phyloP scores from a whole-genome alignment of 2,888 invertebrate species.

The Aproaerema taeniolella region DNA sequence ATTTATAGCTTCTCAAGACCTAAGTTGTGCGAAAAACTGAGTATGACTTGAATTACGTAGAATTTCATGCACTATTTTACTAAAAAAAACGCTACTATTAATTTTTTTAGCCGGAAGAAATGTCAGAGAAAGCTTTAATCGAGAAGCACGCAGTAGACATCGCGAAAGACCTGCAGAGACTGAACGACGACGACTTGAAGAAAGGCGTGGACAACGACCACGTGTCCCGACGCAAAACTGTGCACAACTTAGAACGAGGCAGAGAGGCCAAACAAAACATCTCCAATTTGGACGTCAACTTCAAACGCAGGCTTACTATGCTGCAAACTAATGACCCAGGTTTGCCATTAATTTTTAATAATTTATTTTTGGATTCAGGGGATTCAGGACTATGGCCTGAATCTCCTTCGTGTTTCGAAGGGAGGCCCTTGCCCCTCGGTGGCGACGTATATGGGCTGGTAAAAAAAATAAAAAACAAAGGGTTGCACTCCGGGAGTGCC shows the following conservation, averaged over 20 bases:
- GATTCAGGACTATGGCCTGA: too few species aligned
- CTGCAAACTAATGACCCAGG: constrained; percentile 82
- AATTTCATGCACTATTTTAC: too few species aligned
- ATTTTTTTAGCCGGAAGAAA: constrained; percentile 85
- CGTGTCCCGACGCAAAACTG: constrained; percentile 87
- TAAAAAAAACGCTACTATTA: too few species aligned
- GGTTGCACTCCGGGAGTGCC: too few species aligned
- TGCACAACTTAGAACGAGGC: constrained; percentile 92
- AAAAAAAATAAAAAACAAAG: too few species aligned
- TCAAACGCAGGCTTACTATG: constrained; percentile 91
- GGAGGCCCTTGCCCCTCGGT: too few species aligned
- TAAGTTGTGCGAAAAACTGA: too few species aligned
- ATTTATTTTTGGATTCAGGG: not conserved
- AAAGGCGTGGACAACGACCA: constrained; percentile 84
- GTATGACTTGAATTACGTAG: too few species aligned
- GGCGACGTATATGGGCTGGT: too few species aligned
- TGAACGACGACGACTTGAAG: constrained; percentile 89
- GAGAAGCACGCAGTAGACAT: constrained; percentile 94
- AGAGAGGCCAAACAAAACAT: constrained; percentile 88
- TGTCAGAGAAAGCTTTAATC: constrained; percentile 88
- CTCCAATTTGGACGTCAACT: constrained; percentile 95
- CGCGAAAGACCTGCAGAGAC: constrained; percentile 89
- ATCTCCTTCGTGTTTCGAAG: too few species aligned
- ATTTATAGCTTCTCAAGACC: too few species aligned
- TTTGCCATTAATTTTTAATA: constrained; percentile 23